A percentile compares a stretch with the other conserved stretches of the same genome.
Evolutionary conservation across 2,797 vertebrate genomes (phyloP).

Genomic region (Enoplosus armatus): DNA sequence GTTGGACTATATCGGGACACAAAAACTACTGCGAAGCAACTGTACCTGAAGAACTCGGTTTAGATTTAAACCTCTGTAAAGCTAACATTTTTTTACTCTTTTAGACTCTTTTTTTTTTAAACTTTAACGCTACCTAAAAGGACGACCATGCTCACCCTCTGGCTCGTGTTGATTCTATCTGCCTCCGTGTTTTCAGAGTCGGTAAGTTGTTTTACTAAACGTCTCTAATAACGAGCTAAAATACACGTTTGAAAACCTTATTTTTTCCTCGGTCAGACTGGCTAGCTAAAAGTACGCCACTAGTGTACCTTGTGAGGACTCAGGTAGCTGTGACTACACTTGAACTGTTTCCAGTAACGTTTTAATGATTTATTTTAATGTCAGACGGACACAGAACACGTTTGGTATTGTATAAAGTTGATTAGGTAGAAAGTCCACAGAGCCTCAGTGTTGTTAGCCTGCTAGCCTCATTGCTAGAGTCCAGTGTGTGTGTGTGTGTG

Average conservation of each 20-base stretch:
- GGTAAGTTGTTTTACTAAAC: slow-evolving; percentile 75
- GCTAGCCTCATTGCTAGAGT: not conserved
- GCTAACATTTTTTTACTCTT: too few species aligned
- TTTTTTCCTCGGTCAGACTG: not conserved
- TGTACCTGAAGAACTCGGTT: not conserved
- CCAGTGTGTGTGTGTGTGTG: not conserved
- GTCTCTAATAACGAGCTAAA: rapidly evolving
- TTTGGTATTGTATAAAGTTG: not conserved
- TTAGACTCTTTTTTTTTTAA: too few species aligned
- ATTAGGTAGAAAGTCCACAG: too few species aligned
- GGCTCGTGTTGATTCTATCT: slow-evolving; percentile 77
- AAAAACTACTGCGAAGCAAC: too few species aligned
- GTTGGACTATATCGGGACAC: slow-evolving; percentile 48
- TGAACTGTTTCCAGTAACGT: not conserved
- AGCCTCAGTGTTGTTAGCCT: slow-evolving; percentile 31
- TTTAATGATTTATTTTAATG: not conserved
- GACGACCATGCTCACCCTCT: slow-evolving; percentile 76
- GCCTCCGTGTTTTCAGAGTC: slow-evolving; percentile 83
- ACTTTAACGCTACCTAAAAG: not conserved
- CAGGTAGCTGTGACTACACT: not conserved
- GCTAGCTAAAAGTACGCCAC: not conserved
- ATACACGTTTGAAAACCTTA: not conserved
- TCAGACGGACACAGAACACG: not conserved
- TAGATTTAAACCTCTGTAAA: not conserved
- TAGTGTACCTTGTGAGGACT: not conserved